Percentiles rank a stretch among this genome's conserved stretches.
These are phyloP conservation scores for Sphinx pinastri DNA, from an alignment of 2,888 invertebrate genomes.

Conservation along the genomic window DNA sequence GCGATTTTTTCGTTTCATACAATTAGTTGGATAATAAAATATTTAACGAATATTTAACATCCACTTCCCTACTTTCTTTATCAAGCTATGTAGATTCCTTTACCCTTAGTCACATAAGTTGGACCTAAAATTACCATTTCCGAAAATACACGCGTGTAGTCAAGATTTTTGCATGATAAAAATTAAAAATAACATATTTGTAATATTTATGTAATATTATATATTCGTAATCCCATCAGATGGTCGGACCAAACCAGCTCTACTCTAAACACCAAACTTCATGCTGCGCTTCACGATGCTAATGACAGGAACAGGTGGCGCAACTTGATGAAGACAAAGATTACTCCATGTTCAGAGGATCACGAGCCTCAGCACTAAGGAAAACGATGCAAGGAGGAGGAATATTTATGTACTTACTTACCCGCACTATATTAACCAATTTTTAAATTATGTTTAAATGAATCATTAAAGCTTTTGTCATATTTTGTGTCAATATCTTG, in stretches of 20 bases:
- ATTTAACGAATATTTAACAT: constrained; percentile 5
- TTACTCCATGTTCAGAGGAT: no score
- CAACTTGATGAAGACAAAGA: no score
- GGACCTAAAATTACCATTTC: constrained; percentile 16
- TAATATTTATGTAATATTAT: neutral
- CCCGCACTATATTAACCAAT: no score
- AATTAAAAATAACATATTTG: neutral
- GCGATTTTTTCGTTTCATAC: no score
- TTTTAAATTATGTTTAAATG: neutral
- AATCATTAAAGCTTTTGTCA: neutral
- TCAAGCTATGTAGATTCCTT: constrained; percentile 21
- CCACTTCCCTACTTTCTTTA: neutral
- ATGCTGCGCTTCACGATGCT: no score
- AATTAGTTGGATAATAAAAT: neutral
- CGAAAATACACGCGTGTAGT: constrained; percentile 11
- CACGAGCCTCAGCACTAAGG: no score
- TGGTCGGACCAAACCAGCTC: no score
- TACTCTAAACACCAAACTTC: no score
- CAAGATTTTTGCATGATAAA: neutral
- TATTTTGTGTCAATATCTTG: neutral
- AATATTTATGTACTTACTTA: neutral
- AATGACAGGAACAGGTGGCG: no score
- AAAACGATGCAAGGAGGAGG: no score
- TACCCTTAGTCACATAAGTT: constrained; percentile 15
- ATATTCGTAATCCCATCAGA: no score